phyloP scores from a whole-genome alignment of 2,797 vertebrate genomes.

The Monodelphis domestica region DNA sequence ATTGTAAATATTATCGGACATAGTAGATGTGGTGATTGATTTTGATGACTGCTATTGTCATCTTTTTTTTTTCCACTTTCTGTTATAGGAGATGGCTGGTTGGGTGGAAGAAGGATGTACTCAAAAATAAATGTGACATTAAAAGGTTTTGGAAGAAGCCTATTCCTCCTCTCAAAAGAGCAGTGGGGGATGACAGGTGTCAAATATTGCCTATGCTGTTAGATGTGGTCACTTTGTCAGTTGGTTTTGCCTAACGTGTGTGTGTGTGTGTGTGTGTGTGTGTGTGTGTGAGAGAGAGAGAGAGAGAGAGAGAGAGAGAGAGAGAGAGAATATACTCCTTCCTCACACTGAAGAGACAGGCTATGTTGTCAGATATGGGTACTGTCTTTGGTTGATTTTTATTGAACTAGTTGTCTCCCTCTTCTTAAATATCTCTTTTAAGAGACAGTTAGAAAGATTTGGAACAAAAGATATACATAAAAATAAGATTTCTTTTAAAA shows the following conservation, averaged over 20 bases:
- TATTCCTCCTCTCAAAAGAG: not conserved
- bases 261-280: too few relatives aligned
- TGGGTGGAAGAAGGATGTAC: not conserved
- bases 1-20: not conserved
- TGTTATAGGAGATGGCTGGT: not conserved
- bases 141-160: not conserved
- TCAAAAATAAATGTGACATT: not conserved
- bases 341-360: not conserved
- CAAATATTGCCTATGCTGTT: not conserved
- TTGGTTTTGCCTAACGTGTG: not conserved
- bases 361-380: not conserved
- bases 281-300: fast-evolving
- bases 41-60: not conserved
- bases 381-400: not conserved
- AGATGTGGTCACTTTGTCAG: not conserved
- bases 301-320: not conserved
- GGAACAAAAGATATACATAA: not conserved
- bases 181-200: not conserved
- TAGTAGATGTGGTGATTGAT: not conserved
- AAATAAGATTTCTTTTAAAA: not conserved
- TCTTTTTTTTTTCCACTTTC: not conserved
- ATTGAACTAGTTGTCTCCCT: not conserved
- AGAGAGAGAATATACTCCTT: not conserved
- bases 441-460: not conserved
- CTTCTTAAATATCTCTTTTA: not conserved